These are phyloP conservation scores for Altica lythri DNA, from an alignment of 2,888 invertebrate genomes.

Conservation along the genomic window DNA sequence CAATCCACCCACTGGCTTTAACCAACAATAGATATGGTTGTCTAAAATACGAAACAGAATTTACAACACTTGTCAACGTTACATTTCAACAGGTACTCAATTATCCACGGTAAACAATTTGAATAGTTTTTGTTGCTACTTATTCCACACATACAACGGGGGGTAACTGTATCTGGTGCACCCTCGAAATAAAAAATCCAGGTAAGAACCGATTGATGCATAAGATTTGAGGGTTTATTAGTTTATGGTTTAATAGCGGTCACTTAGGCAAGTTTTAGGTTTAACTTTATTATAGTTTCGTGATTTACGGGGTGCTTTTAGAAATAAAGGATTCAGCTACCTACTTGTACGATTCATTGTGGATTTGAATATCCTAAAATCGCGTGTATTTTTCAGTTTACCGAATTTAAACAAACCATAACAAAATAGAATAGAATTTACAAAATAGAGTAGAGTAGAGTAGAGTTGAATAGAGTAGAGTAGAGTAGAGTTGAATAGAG, in stretches of 20 bases:
- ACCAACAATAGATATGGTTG: conserved; percentile 12
- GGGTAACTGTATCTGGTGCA: conserved; percentile 33
- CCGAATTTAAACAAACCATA: no score
- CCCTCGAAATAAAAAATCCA: conserved; percentile 21
- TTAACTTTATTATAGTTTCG: not conserved
- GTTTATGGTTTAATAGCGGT: conserved; percentile 37
- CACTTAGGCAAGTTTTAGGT: conserved; percentile 3
- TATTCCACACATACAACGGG: conserved; percentile 27
- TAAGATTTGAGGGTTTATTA: conserved; percentile 31
- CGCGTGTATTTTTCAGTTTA: no score
- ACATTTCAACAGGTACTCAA: conserved; percentile 23
- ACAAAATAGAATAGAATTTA: no score
- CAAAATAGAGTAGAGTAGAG: no score
- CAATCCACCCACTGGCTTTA: no score
- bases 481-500: no score
- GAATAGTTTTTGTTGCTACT: conserved; percentile 20
- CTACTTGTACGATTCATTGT: no score
- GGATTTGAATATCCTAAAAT: no score
- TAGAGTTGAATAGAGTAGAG: no score
- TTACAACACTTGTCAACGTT: conserved; percentile 26
- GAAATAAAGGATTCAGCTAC: no score
- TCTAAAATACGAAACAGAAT: conserved; percentile 15
- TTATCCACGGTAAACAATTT: conserved; percentile 6
- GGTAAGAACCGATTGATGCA: conserved; percentile 22
- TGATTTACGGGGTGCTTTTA: not conserved